Conservation (phyloP, 2,888 invertebrate species). For the Orthosia cruda region DNA sequence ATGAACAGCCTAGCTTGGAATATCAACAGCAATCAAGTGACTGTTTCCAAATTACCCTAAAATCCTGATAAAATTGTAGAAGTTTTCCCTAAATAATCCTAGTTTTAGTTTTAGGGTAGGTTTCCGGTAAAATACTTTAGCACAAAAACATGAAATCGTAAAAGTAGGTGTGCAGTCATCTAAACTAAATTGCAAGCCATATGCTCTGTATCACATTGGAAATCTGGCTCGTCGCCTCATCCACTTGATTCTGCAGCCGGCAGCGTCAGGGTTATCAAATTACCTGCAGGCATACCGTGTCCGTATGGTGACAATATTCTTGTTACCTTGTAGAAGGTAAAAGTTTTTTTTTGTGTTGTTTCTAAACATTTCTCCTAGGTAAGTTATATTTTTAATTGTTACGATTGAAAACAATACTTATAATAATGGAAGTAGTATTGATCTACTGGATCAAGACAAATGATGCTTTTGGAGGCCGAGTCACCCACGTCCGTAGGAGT, state of each 20-base stretch:
- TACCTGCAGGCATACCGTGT: conserved; percentile 37
- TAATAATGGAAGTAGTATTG: too few relatives aligned
- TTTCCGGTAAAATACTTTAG: background rate
- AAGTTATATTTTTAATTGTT: too few relatives aligned
- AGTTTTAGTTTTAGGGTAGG: background rate
- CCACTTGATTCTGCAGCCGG: conserved; percentile 32
- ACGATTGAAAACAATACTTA: too few relatives aligned
- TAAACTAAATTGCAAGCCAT: conserved; percentile 20
- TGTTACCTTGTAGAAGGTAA: background rate
- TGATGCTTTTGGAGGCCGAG: too few relatives aligned
- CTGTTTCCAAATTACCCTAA: too few relatives aligned
- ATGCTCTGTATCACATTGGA: conserved; percentile 31
- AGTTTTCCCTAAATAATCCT: too few relatives aligned
- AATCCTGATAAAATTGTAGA: too few relatives aligned
- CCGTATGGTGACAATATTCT: conserved; percentile 17
- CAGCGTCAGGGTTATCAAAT: conserved; percentile 53
- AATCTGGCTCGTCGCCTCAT: conserved; percentile 44
- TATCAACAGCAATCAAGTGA: too few relatives aligned
- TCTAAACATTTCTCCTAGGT: too few relatives aligned
- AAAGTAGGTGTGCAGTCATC: conserved; percentile 10
- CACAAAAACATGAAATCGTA: background rate
- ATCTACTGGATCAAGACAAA: too few relatives aligned
- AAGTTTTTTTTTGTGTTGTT: background rate
- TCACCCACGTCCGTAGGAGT: too few relatives aligned
- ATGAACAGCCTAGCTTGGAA: too few relatives aligned